Conservation (phyloP, 1,140 invertebrate species). For the Pristionchus pacificus region DNA sequence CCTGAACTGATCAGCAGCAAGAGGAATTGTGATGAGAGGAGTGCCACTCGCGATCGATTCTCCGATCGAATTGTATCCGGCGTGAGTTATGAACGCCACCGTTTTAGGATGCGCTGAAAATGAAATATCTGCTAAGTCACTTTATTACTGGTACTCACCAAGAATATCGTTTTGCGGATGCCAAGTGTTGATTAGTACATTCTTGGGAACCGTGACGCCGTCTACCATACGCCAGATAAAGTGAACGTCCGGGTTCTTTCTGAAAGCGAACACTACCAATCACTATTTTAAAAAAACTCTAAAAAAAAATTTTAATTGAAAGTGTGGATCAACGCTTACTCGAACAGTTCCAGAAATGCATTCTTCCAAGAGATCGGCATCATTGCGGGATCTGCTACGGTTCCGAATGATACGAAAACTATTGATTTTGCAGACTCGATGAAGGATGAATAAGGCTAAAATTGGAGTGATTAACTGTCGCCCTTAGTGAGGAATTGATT, state of each 20-base stretch:
- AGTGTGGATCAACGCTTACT: too few relatives aligned
- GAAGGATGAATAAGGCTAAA: neutral
- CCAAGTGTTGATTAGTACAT: slow-evolving; percentile 16
- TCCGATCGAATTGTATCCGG: slow-evolving; percentile 14
- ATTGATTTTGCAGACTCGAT: neutral
- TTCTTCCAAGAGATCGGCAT: neutral
- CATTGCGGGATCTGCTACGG: neutral
- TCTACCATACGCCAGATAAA: slow-evolving; percentile 22
- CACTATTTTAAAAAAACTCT: neutral
- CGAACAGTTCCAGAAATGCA: neutral
- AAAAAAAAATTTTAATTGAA: too few relatives aligned
- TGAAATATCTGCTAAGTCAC: neutral
- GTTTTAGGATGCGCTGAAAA: slow-evolving; percentile 8
- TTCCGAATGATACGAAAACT: neutral
- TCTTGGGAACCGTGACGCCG: slow-evolving; percentile 13
- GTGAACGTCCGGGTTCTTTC: slow-evolving; percentile 11
- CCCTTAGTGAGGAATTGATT: too few relatives aligned
- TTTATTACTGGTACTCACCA: neutral
- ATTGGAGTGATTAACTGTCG: too few relatives aligned
- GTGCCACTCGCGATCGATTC: slow-evolving; percentile 15
- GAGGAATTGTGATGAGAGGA: slow-evolving; percentile 7
- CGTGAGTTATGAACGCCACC: slow-evolving; percentile 20
- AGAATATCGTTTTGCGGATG: slow-evolving; percentile 18
- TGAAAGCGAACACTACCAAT: slow-evolving; percentile 3
- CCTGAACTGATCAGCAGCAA: slow-evolving; percentile 12